Base-by-base conservation (phyloP, 2,888 invertebrate genomes). In the Polydrusus tereticollis region DNA sequence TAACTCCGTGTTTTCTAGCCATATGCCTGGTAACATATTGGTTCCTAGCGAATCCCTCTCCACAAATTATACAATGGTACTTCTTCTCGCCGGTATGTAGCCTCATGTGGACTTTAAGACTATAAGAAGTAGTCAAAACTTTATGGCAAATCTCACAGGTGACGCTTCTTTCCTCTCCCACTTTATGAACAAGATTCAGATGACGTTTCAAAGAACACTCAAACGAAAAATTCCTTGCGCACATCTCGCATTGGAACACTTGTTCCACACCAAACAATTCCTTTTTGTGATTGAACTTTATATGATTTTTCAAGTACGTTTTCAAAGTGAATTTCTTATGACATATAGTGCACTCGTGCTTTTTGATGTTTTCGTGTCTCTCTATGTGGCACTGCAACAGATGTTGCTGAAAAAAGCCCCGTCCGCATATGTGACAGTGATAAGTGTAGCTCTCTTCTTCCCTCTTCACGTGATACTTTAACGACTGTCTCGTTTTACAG, bases 101-200 rank as follows among this genome's bases (percentile, higher is more conserved):
- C 43, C 81, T 75, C 80, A 82, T 82, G 69, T 83, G 83, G 73
- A 81, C 72, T 38, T 80, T 82, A 33, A 83, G 77, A 72, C 80
- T 82, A 64, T 82, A 82, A 29, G 76, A 77, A 63, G 82, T 83
- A 7, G 82, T 79, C 3, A 83, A 78, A 1, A 77, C 69, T 73
- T 82, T 82, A 1, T 66, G 62, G 63, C 83, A 83, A 20, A 82
- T 72, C 0, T 77, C 74, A 65, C 83, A 83, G 18, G 69, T 18
- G 1, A 78, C 76, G 16, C 60, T 59, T 18, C 57, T 59, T 57
- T 79, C 78, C 16, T 77, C 77, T 0, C 83, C 83, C 12, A 82
- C 79, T 50, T 80, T 77, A 43, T 83, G 83, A 14, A 82, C 80
- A 12, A 78, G 75, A 55, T 80, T 82, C 45, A 79, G 70, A 73